A percentile compares a stretch with the other conserved stretches of the same genome.
Conservation (phyloP, 37 sponge, comb jelly and placozoan genomes). For the Hexactinellida sp. region DNA sequence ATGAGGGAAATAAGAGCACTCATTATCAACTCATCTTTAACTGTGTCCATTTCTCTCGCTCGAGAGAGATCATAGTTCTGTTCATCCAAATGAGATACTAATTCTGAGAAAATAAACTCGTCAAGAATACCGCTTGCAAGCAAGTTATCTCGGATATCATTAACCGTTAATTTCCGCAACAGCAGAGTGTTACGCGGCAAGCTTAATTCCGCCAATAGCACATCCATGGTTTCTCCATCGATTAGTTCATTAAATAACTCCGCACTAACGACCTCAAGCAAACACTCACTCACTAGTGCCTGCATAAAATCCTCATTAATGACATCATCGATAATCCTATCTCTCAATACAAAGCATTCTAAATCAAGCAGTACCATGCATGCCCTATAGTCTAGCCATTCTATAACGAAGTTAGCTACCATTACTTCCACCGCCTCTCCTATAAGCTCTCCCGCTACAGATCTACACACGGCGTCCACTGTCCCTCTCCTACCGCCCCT, state of each 20-base stretch:
- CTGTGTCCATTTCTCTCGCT: background rate
- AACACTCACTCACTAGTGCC: background rate
- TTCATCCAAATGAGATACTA: background rate
- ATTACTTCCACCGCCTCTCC: background rate
- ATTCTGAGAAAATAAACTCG: background rate
- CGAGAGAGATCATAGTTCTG: background rate
- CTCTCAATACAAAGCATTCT: background rate
- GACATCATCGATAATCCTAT: background rate
- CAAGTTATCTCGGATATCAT: background rate
- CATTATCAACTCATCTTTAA: background rate
- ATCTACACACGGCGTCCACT: background rate
- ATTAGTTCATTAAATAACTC: background rate
- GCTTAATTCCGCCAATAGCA: background rate
- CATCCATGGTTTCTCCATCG: background rate
- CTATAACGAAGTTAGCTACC: background rate
- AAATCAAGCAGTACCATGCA: background rate
- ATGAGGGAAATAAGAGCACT: background rate
- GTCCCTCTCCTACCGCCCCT: background rate
- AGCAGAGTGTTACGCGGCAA: background rate
- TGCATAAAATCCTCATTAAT: background rate
- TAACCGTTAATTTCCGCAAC: background rate
- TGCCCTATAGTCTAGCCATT: background rate
- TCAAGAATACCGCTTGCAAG: background rate
- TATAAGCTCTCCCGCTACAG: background rate
- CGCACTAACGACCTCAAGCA: background rate